phyloP scores from a whole-genome alignment of 37 sponge, comb jelly and placozoan species.

The Aphrocallistes beatrix region DNA sequence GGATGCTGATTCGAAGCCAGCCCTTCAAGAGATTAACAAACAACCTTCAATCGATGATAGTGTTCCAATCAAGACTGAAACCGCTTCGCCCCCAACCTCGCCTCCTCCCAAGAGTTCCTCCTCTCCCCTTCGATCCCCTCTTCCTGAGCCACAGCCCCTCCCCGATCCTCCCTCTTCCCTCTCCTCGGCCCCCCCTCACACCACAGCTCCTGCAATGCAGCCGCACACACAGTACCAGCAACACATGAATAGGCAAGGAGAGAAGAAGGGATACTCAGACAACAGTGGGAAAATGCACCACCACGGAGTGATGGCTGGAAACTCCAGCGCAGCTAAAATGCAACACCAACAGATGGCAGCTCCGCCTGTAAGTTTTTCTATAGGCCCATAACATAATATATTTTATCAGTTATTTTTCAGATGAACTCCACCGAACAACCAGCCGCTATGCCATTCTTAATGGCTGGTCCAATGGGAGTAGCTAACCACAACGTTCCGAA shows the following conservation, averaged over 20 bases:
- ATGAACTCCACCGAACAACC: neutral
- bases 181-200: neutral
- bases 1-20: no score
- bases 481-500: neutral
- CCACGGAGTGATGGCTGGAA: constrained; percentile 3
- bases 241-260: neutral
- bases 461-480: neutral
- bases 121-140: neutral
- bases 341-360: constrained; percentile 12
- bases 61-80: no score
- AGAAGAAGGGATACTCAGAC: neutral
- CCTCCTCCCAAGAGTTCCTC: neutral
- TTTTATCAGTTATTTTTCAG: neutral
- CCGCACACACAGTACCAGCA: neutral
- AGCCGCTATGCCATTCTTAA: neutral
- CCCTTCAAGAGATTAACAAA: no score
- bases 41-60: no score
- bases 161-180: neutral
- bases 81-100: neutral
- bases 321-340: neutral
- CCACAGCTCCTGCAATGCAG: neutral
- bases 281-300: neutral
- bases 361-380: no score
- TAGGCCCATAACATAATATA: neutral
- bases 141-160: neutral